Conservation (phyloP, 2,113 vertebrate species). For the Eublepharis macularius region DNA sequence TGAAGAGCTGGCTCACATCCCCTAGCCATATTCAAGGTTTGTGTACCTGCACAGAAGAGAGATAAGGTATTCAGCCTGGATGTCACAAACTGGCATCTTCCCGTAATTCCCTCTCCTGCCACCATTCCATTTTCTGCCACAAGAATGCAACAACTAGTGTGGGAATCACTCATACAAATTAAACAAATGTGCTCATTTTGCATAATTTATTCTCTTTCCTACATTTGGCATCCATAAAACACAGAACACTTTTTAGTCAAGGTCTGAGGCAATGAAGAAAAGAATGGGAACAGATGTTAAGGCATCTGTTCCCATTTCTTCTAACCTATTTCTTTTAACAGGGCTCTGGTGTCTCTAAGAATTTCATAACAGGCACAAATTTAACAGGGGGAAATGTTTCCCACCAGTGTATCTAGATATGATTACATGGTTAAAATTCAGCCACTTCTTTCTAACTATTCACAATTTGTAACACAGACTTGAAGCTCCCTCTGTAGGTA, state of each 20-base stretch:
- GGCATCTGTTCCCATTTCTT: neutral
- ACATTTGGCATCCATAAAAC: neutral
- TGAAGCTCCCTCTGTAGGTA: slow-evolving; percentile 74
- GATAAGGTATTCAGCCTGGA: too few relatives aligned
- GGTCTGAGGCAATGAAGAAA: neutral
- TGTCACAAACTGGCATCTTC: too few relatives aligned
- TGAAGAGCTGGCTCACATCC: too few relatives aligned
- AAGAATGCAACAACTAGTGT: neutral
- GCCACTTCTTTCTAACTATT: neutral
- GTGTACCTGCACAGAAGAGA: too few relatives aligned
- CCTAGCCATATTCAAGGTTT: too few relatives aligned
- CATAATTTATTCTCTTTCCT: neutral
- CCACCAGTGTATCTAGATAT: neutral
- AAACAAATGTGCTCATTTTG: neutral
- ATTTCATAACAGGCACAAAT: neutral
- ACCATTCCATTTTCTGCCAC: neutral
- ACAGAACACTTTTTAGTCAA: neutral
- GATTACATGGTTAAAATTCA: neutral
- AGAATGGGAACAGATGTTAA: neutral
- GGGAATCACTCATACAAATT: neutral
- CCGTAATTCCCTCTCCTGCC: too few relatives aligned
- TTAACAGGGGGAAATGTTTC: neutral
- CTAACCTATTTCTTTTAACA: neutral
- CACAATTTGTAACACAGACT: slow-evolving; percentile 63
- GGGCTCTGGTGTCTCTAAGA: too few relatives aligned